These are phyloP conservation scores for Acleris emargana DNA, from an alignment of 2,888 invertebrate genomes.

Conservation along the genomic window DNA sequence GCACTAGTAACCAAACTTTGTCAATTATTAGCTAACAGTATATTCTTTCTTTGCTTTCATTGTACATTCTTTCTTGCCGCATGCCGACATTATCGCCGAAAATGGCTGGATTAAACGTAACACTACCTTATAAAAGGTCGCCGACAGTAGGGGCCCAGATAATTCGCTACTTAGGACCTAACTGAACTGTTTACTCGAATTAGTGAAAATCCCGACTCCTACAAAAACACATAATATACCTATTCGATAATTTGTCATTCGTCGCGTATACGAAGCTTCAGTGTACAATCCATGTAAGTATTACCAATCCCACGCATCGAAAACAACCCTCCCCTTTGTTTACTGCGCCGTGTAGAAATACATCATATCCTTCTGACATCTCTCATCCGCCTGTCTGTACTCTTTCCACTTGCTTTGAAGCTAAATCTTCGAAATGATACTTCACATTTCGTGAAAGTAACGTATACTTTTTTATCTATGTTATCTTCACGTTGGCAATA, in stretches of 20 bases:
- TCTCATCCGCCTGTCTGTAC: neutral
- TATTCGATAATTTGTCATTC: too few species aligned
- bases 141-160: neutral
- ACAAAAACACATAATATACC: too few species aligned
- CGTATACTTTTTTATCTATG: slow-evolving; percentile 26
- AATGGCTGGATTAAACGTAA: neutral
- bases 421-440: neutral
- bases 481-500: neutral
- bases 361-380: neutral
- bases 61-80: too few species aligned
- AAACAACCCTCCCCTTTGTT: slow-evolving; percentile 1
- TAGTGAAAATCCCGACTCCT: too few species aligned
- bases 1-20: too few species aligned
- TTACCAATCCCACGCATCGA: neutral
- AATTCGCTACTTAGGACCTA: too few species aligned
- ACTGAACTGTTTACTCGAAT: too few species aligned
- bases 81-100: neutral
- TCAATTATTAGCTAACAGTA: too few species aligned
- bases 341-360: neutral
- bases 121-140: neutral
- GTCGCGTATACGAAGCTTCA: neutral
- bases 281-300: too few species aligned
- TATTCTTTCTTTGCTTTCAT: neutral
- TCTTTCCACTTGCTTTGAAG: neutral
- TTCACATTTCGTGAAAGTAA: slow-evolving; percentile 31